Evolutionary conservation across 2,113 vertebrate species (phyloP).

Genomic region (Orycteropus afer): DNA sequence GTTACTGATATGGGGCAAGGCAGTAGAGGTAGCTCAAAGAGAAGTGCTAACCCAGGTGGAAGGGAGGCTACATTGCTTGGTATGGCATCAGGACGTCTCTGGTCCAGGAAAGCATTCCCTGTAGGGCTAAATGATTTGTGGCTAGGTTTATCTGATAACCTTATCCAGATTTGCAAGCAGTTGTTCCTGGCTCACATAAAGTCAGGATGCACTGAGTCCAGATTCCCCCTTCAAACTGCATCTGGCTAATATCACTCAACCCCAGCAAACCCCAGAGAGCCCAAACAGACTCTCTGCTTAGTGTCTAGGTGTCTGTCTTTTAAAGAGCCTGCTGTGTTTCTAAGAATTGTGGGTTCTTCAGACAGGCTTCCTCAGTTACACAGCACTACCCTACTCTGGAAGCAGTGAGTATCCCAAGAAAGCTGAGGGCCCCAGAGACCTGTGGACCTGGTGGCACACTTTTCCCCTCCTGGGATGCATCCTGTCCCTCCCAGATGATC

Average conservation of each 20-base stretch:
- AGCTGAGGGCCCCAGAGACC: neutral
- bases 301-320: constrained; percentile 24
- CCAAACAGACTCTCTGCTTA: neutral
- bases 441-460: neutral
- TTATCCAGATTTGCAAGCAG: constrained; percentile 76
- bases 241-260: constrained; percentile 79
- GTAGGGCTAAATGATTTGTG: constrained; percentile 34
- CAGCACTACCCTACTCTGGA: neutral
- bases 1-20: neutral
- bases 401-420: neutral
- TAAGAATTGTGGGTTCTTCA: constrained; percentile 40
- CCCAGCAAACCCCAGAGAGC: constrained; percentile 67
- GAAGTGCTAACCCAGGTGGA: neutral
- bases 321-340: constrained; percentile 58
- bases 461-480: neutral
- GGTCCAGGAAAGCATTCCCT: neutral
- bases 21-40: neutral
- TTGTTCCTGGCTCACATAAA: constrained; percentile 75
- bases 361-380: constrained; percentile 55
- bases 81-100: neutral
- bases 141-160: constrained; percentile 65
- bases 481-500: constrained; percentile 43
- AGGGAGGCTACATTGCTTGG: neutral
- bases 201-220: too few species aligned
- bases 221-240: too few species aligned